Evolutionary conservation across 1,140 invertebrate species (phyloP), one percentile per base, ranked within the genome.

Genomic region (Helicoverpa armigera): DNA sequence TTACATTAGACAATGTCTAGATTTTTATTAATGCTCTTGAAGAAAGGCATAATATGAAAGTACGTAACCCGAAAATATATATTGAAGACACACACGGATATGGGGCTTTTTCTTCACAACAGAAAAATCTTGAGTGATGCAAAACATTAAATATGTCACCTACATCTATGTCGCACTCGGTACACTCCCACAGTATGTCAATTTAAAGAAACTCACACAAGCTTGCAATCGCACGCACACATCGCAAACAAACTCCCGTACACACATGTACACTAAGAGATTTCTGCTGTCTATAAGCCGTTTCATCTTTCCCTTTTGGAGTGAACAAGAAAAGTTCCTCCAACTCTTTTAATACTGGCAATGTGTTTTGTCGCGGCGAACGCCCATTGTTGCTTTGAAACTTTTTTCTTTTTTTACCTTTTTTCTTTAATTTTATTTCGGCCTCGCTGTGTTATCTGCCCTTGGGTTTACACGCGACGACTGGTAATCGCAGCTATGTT

Each of bases 401-500:
- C 85, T 91, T 92, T 89, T 89, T 90, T 85, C 84, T 87, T 82
- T 69, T 65, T 80, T 88, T 86, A 77, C 76, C 76, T 85, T 89
- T 92, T 89, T 86, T 87, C 85, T 90, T 89, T 89, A 90, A 92
- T 92, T 94, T 91, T 92, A 92, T 92, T 92, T 91, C 85, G 79
- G 87, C 85, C 85, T 85, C 70, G 76, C 81, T 84, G 83, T 86
- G 87, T 90, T 91, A 91, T 91, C 86, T 89, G 80, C 69, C 77
- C 70, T 77, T 63, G 79, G 70, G 74, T 89, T 89, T 89, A 90
- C 85, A 90, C 82, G 80, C 80, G 83, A 80, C 88, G 89, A 90
- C 82, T 85, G 75, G 54, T 29, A 67, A 65, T 73, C 69, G 67
- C 31, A 83, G 29, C 73, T 48, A 23, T 70, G 67, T 70, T 81